These are phyloP conservation scores for Silurus aristotelis DNA, from an alignment of 2,797 vertebrate genomes.

Conservation along the genomic window DNA sequence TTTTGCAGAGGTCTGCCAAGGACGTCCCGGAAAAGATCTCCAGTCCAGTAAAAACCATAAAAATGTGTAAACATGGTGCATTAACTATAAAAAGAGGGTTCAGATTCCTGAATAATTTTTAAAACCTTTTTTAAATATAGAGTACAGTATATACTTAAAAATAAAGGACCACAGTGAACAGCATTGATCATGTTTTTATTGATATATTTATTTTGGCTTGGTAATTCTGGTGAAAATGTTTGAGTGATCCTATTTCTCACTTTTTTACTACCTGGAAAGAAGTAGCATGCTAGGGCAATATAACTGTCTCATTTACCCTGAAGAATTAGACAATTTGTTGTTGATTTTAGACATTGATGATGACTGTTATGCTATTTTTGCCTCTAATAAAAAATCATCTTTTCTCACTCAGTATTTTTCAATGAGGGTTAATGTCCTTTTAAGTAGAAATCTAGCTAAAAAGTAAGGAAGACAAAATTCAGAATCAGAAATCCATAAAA, in stretches of 20 bases:
- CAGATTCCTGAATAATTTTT: not conserved
- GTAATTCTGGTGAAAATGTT: not conserved
- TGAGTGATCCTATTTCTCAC: not conserved
- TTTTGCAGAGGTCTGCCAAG: not conserved
- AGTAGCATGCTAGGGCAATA: too few species aligned
- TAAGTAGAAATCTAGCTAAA: not conserved
- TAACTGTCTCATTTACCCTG: too few species aligned
- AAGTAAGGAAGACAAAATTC: not conserved
- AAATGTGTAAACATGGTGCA: not conserved
- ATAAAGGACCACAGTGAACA: not conserved
- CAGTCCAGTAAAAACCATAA: not conserved
- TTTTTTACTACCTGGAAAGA: not conserved
- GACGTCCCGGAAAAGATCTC: not conserved
- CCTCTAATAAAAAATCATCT: not conserved
- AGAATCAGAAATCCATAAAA: not conserved
- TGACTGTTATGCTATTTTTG: not conserved
- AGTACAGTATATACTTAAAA: not conserved
- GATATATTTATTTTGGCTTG: not conserved
- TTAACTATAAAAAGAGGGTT: not conserved
- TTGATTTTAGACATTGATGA: not conserved
- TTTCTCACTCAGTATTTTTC: not conserved
- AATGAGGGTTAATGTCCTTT: not conserved
- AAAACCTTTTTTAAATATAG: not conserved
- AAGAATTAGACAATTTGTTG: too few species aligned
- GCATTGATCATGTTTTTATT: not conserved